A percentile compares a stretch with the other conserved stretches of the same genome.
Evolutionary conservation across 2,888 invertebrate genomes (phyloP).

Genomic region (Stratiomys singularior): DNA sequence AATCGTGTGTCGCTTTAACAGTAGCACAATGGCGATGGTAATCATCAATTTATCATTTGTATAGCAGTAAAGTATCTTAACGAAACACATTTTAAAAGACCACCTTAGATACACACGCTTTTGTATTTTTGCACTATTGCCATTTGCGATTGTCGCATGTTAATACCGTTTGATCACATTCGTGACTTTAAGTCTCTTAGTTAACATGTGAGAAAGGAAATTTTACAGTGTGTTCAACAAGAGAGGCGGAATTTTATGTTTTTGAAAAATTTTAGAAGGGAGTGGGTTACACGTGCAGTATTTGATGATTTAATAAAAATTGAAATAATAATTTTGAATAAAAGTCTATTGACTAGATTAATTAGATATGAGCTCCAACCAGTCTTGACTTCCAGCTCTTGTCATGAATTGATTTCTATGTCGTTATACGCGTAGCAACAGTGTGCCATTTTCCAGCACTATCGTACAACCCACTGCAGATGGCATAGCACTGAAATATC

Average conservation of each 20-base stretch:
- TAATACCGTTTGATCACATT: not conserved
- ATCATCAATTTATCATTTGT: constrained; percentile 2
- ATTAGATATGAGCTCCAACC: too few relatives aligned
- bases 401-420: too few relatives aligned
- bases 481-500: too few relatives aligned
- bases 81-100: constrained; percentile 10
- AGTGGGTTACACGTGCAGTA: not conserved
- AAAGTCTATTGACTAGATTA: too few relatives aligned
- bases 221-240: not conserved
- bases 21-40: not conserved
- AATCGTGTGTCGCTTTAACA: not conserved
- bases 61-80: not conserved
- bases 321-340: too few relatives aligned
- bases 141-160: constrained; percentile 7
- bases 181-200: not conserved
- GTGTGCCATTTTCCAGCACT: too few relatives aligned
- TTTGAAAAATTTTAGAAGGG: too few relatives aligned
- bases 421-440: too few relatives aligned
- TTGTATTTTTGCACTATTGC: not conserved
- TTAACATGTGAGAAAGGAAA: not conserved
- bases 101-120: constrained; percentile 15
- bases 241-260: not conserved
- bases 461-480: too few relatives aligned
- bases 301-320: too few relatives aligned
- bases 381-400: too few relatives aligned